Conservation (phyloP, 2,113 vertebrate species). For the Lutjanus erythropterus region DNA sequence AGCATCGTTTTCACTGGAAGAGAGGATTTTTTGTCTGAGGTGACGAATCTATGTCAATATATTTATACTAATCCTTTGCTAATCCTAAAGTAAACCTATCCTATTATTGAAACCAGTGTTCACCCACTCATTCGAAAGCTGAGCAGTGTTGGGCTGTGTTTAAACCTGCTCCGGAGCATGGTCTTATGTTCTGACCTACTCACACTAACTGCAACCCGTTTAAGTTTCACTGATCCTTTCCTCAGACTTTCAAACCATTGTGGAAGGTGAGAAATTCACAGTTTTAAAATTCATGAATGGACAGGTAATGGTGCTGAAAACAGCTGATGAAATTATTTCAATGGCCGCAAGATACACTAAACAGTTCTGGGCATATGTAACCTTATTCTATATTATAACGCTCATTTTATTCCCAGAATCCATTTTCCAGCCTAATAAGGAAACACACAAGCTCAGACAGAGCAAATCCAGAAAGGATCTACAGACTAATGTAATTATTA, state of each 20-base stretch:
- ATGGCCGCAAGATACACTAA: neutral
- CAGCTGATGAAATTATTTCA: neutral
- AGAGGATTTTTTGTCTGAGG: neutral
- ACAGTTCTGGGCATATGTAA: conserved; percentile 6
- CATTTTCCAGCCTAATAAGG: conserved; percentile 14
- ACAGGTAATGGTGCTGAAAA: neutral
- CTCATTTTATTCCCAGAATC: conserved; percentile 9
- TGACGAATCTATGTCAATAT: conserved; percentile 18
- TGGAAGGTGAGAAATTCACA: neutral
- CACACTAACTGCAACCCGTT: neutral
- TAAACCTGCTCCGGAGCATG: conserved; percentile 9
- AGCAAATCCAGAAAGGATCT: conserved; percentile 2
- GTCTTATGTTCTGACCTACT: neutral
- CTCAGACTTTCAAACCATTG: neutral
- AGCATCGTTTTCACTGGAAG: neutral
- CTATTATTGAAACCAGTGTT: conserved; percentile 43
- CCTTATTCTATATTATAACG: conserved; percentile 1
- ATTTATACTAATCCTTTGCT: conserved; percentile 11
- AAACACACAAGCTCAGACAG: conserved; percentile 5
- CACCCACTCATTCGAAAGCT: conserved; percentile 4
- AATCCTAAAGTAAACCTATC: conserved; percentile 29
- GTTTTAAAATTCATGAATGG: neutral
- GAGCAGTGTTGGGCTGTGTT: conserved; percentile 9
- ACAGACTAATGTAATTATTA: conserved; percentile 1
- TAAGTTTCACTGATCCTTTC: neutral